Evolutionary conservation across 2,888 invertebrate genomes (phyloP).

Genomic region (Pterostichus madidus): DNA sequence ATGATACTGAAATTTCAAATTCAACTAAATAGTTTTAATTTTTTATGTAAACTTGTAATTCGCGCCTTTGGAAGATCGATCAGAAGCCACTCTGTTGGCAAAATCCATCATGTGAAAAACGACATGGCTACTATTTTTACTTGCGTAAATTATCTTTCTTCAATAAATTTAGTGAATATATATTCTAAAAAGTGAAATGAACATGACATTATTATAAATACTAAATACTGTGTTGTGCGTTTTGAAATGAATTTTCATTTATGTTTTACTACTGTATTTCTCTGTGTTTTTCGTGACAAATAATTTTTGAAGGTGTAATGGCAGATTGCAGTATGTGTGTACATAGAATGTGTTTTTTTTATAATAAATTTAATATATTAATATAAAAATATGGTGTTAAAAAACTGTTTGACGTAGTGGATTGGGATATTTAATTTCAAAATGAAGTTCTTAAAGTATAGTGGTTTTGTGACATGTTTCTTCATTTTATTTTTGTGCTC

Average conservation of each 20-base stretch:
- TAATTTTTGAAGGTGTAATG: slow-evolving; percentile 66
- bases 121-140: slow-evolving; percentile 73
- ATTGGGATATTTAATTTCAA: slow-evolving; percentile 42
- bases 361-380: slow-evolving; percentile 50
- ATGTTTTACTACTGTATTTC: slow-evolving; percentile 21
- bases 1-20: too few species aligned
- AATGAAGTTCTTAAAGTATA: slow-evolving; percentile 58
- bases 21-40: background rate
- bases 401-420: slow-evolving; percentile 60
- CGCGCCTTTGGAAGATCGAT: slow-evolving; percentile 62
- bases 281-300: slow-evolving; percentile 56
- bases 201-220: slow-evolving; percentile 58
- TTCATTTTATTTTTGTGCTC: slow-evolving; percentile 61
- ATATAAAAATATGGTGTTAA: slow-evolving; percentile 59
- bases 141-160: slow-evolving; percentile 68
- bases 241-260: slow-evolving; percentile 58
- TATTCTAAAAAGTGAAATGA: slow-evolving; percentile 49
- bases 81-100: slow-evolving; percentile 58
- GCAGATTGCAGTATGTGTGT: slow-evolving; percentile 66
- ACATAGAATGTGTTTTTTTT: slow-evolving; percentile 65
- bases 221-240: slow-evolving; percentile 34
- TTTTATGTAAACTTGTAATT: slow-evolving; percentile 53
- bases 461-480: slow-evolving; percentile 59
- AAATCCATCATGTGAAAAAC: slow-evolving; percentile 69
- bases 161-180: slow-evolving; percentile 56